Conservation (phyloP, 2,113 vertebrate species). For the Fulica atra region DNA sequence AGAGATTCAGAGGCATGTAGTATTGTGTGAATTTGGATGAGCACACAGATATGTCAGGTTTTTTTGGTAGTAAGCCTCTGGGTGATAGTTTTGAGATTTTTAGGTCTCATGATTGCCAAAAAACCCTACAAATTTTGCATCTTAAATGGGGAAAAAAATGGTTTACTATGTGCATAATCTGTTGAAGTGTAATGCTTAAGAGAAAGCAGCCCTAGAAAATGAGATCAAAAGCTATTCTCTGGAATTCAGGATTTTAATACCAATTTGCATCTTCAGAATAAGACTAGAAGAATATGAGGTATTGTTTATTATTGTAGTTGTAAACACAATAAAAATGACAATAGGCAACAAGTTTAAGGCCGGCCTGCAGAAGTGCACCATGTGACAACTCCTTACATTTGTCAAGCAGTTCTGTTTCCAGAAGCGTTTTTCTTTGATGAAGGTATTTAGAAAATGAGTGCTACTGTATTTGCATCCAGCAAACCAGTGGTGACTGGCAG, state of each 20-base stretch:
- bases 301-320: constrained; percentile 48
- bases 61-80: not conserved
- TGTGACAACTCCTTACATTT: not conserved
- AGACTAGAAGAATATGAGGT: not conserved
- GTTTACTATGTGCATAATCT: not conserved
- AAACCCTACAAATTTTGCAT: not conserved
- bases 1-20: not conserved
- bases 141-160: not conserved
- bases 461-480: constrained; percentile 22
- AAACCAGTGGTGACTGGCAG: constrained; percentile 21
- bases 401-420: constrained; percentile 49
- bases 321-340: constrained; percentile 22
- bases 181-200: not conserved
- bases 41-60: accelerated
- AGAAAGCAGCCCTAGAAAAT: not conserved
- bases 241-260: not conserved
- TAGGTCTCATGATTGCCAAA: not conserved
- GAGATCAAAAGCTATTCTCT: not conserved
- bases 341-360: not conserved
- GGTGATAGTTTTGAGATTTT: not conserved
- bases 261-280: not conserved
- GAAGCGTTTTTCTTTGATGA: constrained; percentile 7
- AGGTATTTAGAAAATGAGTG: not conserved
- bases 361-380: not conserved
- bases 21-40: not conserved